These are phyloP conservation scores for Hydrozoanthus gracilis DNA, from an alignment of 92 coral and sea anemone species.

Conservation along the genomic window DNA sequence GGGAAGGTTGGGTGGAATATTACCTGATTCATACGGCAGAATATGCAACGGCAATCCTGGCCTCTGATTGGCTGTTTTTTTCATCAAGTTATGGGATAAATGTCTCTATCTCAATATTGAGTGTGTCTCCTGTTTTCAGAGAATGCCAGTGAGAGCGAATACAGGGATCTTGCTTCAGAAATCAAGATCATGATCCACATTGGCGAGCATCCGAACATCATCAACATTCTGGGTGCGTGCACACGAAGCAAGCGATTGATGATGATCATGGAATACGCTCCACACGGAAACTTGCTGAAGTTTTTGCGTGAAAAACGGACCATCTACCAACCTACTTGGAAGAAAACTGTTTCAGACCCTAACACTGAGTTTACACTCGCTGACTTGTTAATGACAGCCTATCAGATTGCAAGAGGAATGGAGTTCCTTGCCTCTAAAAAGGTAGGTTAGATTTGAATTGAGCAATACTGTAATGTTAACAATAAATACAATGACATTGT, in stretches of 20 bases:
- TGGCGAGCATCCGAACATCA: conserved; percentile 87
- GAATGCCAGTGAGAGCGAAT: conserved; percentile 72
- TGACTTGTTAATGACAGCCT: conserved; percentile 78
- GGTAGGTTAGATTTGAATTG: conserved; percentile 38
- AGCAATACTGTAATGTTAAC: background rate
- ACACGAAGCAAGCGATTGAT: conserved; percentile 82
- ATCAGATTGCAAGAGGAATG: conserved; percentile 85
- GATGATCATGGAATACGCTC: conserved; percentile 91
- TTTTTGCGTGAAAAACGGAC: conserved; percentile 81
- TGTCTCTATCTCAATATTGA: no score
- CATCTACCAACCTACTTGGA: conserved; percentile 74
- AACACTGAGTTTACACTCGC: conserved; percentile 83
- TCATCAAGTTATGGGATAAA: no score
- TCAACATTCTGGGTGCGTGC: conserved; percentile 92
- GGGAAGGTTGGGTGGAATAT: no score
- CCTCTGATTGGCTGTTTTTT: no score
- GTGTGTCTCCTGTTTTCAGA: conserved; percentile 40
- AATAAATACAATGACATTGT: background rate
- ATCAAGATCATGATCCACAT: conserved; percentile 84
- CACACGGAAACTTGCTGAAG: conserved; percentile 78
- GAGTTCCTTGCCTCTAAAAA: conserved; percentile 83
- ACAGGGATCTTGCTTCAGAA: conserved; percentile 89
- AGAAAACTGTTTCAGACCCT: conserved; percentile 72
- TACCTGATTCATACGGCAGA: no score
- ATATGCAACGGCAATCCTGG: no score